These are phyloP conservation scores for Pycnonotus jocosus DNA, from an alignment of 2,113 vertebrate species.

Conservation along the genomic window DNA sequence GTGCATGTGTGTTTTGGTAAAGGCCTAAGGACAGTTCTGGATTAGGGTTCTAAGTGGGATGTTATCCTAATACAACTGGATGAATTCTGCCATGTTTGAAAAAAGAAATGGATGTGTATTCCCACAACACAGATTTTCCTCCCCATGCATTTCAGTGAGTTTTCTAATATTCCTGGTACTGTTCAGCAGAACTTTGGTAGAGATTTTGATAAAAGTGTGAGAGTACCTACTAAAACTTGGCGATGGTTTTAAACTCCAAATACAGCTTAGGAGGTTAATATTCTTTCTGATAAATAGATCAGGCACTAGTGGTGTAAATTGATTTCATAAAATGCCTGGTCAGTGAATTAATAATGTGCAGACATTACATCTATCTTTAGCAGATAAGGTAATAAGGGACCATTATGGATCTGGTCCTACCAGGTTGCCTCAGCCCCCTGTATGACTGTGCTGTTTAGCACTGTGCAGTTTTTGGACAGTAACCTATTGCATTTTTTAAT, in stretches of 20 bases:
- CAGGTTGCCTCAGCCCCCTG: neutral
- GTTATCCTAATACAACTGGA: neutral
- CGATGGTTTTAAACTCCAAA: neutral
- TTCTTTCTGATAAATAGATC: neutral
- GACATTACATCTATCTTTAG: neutral
- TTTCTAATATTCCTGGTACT: neutral
- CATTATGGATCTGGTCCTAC: accelerated
- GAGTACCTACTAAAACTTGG: neutral
- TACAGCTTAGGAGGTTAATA: neutral
- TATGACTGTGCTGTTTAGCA: neutral
- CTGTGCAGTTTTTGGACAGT: neutral
- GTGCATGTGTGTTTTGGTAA: neutral
- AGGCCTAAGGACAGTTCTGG: neutral
- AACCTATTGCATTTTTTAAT: neutral
- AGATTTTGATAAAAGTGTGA: neutral
- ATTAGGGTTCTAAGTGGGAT: neutral
- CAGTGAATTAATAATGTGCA: neutral
- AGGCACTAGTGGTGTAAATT: neutral
- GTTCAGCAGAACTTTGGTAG: neutral
- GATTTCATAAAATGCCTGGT: neutral
- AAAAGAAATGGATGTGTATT: neutral
- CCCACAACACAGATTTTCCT: neutral
- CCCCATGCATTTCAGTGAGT: neutral
- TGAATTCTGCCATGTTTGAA: neutral
- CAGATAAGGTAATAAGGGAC: neutral